Evolutionary conservation across 2,797 vertebrate genomes (phyloP), one percentile per base, ranked within the genome.

Genomic region (Phalanger gymnotis): DNA sequence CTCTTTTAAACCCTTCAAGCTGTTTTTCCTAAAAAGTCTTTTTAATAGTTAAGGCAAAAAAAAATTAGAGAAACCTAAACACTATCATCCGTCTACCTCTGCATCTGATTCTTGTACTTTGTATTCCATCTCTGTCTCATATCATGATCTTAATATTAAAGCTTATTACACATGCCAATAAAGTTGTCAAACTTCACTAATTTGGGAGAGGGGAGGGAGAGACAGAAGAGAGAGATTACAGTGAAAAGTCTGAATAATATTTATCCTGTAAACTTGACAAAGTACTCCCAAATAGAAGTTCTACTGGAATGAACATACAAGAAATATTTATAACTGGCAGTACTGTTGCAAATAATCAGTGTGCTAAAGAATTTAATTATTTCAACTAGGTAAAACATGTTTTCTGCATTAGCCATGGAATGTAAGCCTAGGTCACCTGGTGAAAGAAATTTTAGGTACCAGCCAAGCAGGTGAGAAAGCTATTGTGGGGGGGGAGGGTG

Each of bases 1-100:
- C 28, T 92, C 52, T 53, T 90, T 89, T 55, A 90, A 90, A 90
- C n/a, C 73, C 14, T 47, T 95, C 91, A 61, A 81, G 9, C 90
- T 91, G 87, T 92, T 54, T 90, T 89, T 93, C 53, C 87, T 52
- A 66, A 27, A 55, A 92, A 58, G 19, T 51, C 27, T 90, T 53
- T 52, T 92, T 40, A 56, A 73, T 54, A 57, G 53, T n/a, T 91
- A 90, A 40, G 93, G 22, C 61, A 96, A 53, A 89, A 5, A 3
- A 87, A 55, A 90, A 58, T 58, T 0, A 7, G 89, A 56, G 47
- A 73, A 53, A 9, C 54, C 58, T 47, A 92, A 81, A 53, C 27
- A 28, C 31, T 31, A 61, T 91, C 22, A 53, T 19, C n/a, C 54
- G 2, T 19, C 55, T 9, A 2, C 3, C 55, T 5, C 0, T 4